phyloP scores from a whole-genome alignment of 2,797 vertebrate genomes.

The Pseudopleuronectes americanus region DNA sequence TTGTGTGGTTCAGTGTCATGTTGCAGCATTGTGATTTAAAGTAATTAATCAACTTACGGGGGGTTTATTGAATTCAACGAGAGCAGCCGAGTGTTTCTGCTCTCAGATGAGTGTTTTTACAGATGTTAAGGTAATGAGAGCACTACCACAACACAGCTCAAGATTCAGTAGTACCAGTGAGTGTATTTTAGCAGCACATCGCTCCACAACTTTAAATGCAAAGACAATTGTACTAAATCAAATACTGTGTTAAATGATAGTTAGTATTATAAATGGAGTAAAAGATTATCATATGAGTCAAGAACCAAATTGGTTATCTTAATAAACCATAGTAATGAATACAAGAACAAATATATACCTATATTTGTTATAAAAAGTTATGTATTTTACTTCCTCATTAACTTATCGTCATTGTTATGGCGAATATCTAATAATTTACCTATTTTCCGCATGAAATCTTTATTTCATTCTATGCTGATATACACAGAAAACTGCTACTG shows the following conservation, averaged over 20 bases:
- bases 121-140: slow-evolving; percentile 35
- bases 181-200: neutral
- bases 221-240: neutral
- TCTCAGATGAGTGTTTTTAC: slow-evolving; percentile 27
- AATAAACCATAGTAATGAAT: too few relatives aligned
- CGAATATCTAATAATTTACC: too few relatives aligned
- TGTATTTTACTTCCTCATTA: too few relatives aligned
- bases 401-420: too few relatives aligned
- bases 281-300: neutral
- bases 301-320: too few relatives aligned
- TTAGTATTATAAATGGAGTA: neutral
- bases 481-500: too few relatives aligned
- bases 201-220: neutral
- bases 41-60: slow-evolving; percentile 67
- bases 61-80: slow-evolving; percentile 45
- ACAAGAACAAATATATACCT: too few relatives aligned
- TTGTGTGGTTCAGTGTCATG: slow-evolving; percentile 26
- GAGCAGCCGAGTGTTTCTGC: slow-evolving; percentile 22
- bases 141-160: neutral
- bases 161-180: neutral
- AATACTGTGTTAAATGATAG: neutral
- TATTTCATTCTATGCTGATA: too few relatives aligned
- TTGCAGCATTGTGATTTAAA: slow-evolving; percentile 56
- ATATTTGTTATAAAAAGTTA: too few relatives aligned
- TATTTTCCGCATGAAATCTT: too few relatives aligned